Base-by-base conservation (phyloP, 2,888 invertebrate genomes). In the Margaritifera margaritifera region DNA sequence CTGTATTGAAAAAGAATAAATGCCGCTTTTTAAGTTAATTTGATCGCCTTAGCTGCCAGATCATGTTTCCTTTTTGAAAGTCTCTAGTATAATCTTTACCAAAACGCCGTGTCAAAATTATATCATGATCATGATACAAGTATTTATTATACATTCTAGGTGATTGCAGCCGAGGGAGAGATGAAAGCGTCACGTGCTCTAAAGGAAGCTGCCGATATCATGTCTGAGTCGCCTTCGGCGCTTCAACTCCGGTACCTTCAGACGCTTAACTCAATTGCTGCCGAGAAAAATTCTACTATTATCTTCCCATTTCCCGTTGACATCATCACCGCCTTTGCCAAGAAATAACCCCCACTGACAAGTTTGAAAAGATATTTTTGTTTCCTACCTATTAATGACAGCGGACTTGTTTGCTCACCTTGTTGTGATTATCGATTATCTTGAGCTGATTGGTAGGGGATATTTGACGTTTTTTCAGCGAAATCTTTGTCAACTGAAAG, bases 121-220 rank as follows among this genome's bases (percentile, higher is more conserved):
- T 56, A 2, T 2, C 2, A 11, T 8, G 22, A 22, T 56, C 22
- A 19, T 0, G 19, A 0, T 22, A 56, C 22, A 56, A 2, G 56
- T 15, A 56, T 52, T 62, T 72, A n/a, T 42, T 42, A 42, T 3
- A 2, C 42, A 11, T 42, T 42, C 42, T 72, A 97, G 92, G 86
- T 88, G 4, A 85, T 88, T 22, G 86, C 86, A 6, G 88, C 88
- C 11, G 88, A 89, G 53, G 89, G 89, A 57, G 89, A 89, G 75
- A 84, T 87, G 80, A 86, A 84, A 56, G 95, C 96, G 1, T 95
- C 96, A 0, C 92, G 93, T 77, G 95, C 96, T 6, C 91, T 96
- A 59, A 94, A 94, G 89, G 96, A 96, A 90, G 96, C 96, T 6
- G 94, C 96, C 5, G 94, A 96, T 84, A 95, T 96, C 65, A 95